Conservation (phyloP, 2,888 invertebrate genomes). For the Ditylenchus weischeri region DNA sequence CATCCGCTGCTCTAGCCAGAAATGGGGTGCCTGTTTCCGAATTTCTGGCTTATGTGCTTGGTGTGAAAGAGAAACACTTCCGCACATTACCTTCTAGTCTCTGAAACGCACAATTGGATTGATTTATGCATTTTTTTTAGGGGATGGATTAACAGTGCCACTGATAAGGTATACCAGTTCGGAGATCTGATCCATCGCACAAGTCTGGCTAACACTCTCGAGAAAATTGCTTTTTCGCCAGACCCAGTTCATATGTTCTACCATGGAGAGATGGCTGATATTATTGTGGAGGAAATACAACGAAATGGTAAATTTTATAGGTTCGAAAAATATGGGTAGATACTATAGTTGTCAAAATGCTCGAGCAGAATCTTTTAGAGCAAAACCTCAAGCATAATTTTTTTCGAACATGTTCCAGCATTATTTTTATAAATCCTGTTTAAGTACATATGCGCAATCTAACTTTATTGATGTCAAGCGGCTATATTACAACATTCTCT, state of each 20-base stretch:
- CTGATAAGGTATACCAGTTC: slow-evolving; percentile 44
- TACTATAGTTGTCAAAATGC: too few species aligned
- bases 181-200: slow-evolving; percentile 54
- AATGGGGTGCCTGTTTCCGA: slow-evolving; percentile 52
- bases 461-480: too few species aligned
- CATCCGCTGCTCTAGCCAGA: slow-evolving; percentile 31
- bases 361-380: too few species aligned
- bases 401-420: too few species aligned
- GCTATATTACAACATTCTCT: too few species aligned
- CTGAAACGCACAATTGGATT: not conserved
- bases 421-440: too few species aligned
- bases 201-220: slow-evolving; percentile 54
- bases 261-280: slow-evolving; percentile 54
- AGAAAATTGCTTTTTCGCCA: slow-evolving; percentile 37
- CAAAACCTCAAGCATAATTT: too few species aligned
- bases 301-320: slow-evolving; percentile 39
- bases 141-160: slow-evolving; percentile 52
- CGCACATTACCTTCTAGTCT: slow-evolving; percentile 43
- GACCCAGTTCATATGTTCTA: slow-evolving; percentile 57
- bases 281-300: slow-evolving; percentile 55
- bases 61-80: slow-evolving; percentile 55
- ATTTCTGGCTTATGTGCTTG: slow-evolving; percentile 48
- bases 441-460: too few species aligned
- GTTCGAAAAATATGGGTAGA: too few species aligned
- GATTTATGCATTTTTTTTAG: slow-evolving; percentile 32